phyloP scores from a whole-genome alignment of 2,888 invertebrate species.

The Drosophila quinaria region DNA sequence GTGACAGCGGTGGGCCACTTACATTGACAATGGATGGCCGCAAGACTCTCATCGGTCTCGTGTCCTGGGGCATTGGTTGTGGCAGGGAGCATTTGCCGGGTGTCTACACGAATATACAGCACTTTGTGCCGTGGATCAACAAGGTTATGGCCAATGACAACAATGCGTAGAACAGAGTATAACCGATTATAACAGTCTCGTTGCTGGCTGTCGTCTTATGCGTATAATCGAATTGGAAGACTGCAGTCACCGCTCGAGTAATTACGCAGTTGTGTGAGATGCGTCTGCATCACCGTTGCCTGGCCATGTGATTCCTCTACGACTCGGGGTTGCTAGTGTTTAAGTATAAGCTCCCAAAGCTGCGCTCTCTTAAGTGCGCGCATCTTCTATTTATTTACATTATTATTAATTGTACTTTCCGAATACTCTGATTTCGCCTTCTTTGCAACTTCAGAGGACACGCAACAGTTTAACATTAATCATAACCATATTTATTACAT shows the following conservation, averaged over 20 bases:
- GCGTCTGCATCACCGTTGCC: conserved; percentile 45
- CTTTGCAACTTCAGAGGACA: neutral
- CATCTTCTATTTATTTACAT: conserved; percentile 60
- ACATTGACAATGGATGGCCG: conserved; percentile 94
- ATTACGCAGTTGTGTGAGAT: conserved; percentile 39
- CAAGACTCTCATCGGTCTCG: conserved; percentile 94
- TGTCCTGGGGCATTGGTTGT: conserved; percentile 96
- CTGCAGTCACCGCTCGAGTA: conserved; percentile 60
- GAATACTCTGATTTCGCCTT: neutral
- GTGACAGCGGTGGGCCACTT: conserved; percentile 94
- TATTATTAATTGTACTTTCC: conserved; percentile 16
- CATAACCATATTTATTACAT: conserved; percentile 65
- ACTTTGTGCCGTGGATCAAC: conserved; percentile 96
- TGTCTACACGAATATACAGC: conserved; percentile 96
- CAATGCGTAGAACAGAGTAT: conserved; percentile 73
- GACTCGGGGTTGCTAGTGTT: conserved; percentile 83
- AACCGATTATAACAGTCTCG: conserved; percentile 12
- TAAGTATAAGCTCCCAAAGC: conserved; percentile 61
- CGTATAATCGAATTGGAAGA: conserved; percentile 50
- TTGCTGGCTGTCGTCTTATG: conserved; percentile 12
- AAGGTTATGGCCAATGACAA: conserved; percentile 89
- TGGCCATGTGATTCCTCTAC: conserved; percentile 80
- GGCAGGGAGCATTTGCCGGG: conserved; percentile 95
- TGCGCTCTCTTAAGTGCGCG: conserved; percentile 6
- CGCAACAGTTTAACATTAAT: conserved; percentile 26